phyloP scores from a whole-genome alignment of 2,113 vertebrate species.

The Pholis gunnellus region DNA sequence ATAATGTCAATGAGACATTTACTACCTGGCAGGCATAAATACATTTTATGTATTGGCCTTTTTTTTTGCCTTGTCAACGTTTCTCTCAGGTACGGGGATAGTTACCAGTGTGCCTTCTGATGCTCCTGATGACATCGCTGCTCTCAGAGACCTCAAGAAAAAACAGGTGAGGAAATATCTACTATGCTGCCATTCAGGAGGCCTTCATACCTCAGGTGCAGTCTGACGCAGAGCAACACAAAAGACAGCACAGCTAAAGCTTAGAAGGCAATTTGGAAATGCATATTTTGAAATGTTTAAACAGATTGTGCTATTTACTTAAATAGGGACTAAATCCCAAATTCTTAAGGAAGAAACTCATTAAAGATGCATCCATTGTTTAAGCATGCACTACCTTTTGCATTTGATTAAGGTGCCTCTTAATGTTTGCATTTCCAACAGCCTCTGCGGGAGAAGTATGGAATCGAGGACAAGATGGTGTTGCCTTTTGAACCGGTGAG shows the following conservation, averaged over 20 bases:
- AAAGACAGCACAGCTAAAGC: neutral
- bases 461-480: constrained; percentile 96
- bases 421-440: constrained; percentile 62
- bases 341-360: neutral
- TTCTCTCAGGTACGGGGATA: constrained; percentile 90
- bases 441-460: constrained; percentile 93
- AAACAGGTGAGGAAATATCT: constrained; percentile 86
- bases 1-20: neutral
- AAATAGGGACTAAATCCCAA: neutral
- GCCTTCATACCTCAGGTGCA: neutral
- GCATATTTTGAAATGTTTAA: neutral
- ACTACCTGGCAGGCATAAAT: neutral
- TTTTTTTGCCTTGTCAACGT: neutral
- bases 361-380: too few species aligned
- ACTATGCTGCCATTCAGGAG: too few species aligned
- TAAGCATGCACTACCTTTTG: neutral
- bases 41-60: neutral
- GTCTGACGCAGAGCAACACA: neutral
- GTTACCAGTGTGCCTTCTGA: constrained; percentile 99
- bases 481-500: constrained; percentile 96
- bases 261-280: neutral
- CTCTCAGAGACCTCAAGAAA: constrained; percentile 95
- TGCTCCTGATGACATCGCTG: constrained; percentile 94
- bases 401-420: neutral
- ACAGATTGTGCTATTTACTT: neutral